Evolutionary conservation across 2,888 invertebrate species (phyloP), one percentile per base, ranked within the genome.

Genomic region (Plebejus argus): DNA sequence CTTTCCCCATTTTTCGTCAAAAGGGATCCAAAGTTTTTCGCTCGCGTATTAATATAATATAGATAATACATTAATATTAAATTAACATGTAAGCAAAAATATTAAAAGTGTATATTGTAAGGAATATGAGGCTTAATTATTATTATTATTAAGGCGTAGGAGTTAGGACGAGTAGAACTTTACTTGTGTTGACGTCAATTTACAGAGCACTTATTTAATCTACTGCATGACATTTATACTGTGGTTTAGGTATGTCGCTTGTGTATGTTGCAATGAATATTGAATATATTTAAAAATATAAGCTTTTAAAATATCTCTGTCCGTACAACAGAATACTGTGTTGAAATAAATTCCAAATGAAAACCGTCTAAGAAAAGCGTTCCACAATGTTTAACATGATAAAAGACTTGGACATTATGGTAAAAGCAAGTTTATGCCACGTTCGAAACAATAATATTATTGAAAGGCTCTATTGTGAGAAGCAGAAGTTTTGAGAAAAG

Each of bases 341-440:
- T 66, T 66, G 66, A 66, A 66, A 66, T 15, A 15, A 66, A 15
- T 66, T 66, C 28, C 28, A 66, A 66, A 66, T 33, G 66, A 66
- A 66, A 66, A 66, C 66, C 28, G 66, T 33, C 33, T 18, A 28
- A 66, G 66, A 66, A 66, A 66, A 28, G 15, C 66, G 66, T 28
- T 66, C 12, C 15, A 28, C 28, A 66, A 66, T 33, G 15, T 66
- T 66, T 66, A 33, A 66, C 66, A 66, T 66, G 28, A 66, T 66
- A 66, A 66, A 66, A 33, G 66, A 15, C 66, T 28, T 61, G 28
- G 2, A 33, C 6, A 18, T 28, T 66, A 66, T 66, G 33, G 5
- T 66, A 61, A 61, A 61, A 61, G 23, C 23, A 61, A 23, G 61
- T 61, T 61, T 23, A 61, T 61, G 61, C 61, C 8, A 28, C 15